Evolutionary conservation across 2,113 vertebrate species (phyloP).

Genomic region (Gasterosteus aculeatus): DNA sequence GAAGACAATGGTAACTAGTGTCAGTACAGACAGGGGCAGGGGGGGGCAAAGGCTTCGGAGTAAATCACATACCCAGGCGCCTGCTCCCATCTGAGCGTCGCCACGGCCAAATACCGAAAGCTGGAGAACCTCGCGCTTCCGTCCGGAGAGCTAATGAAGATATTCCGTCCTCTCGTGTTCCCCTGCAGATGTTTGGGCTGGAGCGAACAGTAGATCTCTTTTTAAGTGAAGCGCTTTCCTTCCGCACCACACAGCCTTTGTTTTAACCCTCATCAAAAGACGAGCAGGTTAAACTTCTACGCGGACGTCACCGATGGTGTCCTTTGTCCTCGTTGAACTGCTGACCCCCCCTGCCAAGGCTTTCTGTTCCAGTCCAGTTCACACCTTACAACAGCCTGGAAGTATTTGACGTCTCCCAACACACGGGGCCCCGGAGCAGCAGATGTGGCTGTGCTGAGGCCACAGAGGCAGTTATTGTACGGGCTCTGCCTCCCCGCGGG

Average conservation of each 20-base stretch:
- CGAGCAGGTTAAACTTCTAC: constrained; percentile 57
- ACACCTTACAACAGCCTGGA: constrained; percentile 79
- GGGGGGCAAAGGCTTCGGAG: constrained; percentile 70
- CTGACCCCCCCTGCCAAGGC: constrained; percentile 66
- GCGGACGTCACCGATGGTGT: constrained; percentile 45
- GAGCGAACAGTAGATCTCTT: constrained; percentile 21
- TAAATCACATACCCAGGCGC: constrained; percentile 73
- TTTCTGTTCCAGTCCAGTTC: constrained; percentile 80
- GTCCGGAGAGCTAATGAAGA: constrained; percentile 58
- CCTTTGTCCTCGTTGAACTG: constrained; percentile 68
- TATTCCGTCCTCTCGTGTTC: constrained; percentile 64
- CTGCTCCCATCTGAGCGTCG: constrained; percentile 54
- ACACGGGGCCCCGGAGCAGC: constrained; percentile 63
- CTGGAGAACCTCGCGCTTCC: constrained; percentile 45
- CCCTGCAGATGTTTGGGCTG: constrained; percentile 69
- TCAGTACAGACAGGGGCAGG: constrained; percentile 68
- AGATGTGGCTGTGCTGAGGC: constrained; percentile 72
- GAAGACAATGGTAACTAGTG: constrained; percentile 79
- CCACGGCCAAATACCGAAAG: constrained; percentile 72
- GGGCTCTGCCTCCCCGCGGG: constrained; percentile 44
- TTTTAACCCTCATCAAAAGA: constrained; percentile 63
- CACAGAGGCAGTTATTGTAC: constrained; percentile 77
- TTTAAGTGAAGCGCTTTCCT: constrained; percentile 9
- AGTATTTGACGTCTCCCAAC: constrained; percentile 82
- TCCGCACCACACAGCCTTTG: constrained; percentile 40